These are phyloP conservation scores for Macrobrachium nipponense DNA, from an alignment of 1,140 invertebrate species.

Conservation along the genomic window DNA sequence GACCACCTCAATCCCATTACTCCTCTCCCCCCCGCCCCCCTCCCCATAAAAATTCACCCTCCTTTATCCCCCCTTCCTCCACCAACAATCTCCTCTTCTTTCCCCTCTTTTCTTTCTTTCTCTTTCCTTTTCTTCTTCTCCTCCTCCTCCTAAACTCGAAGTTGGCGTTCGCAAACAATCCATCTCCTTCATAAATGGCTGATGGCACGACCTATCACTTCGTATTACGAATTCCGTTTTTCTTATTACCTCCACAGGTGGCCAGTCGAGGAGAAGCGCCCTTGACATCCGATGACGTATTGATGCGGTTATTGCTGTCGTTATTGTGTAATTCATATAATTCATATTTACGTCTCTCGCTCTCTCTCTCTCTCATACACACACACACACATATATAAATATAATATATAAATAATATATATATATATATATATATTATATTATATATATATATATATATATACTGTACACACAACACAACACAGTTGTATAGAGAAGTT, in stretches of 20 bases:
- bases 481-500: too few relatives aligned
- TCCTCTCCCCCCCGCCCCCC: not conserved
- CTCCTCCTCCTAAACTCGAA: not conserved
- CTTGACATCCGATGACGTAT: too few relatives aligned
- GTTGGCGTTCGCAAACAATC: too few relatives aligned
- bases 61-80: not conserved
- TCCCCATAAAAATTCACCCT: not conserved
- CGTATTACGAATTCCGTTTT: not conserved
- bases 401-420: not conserved
- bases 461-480: too few relatives aligned
- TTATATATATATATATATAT: constrained; percentile 8
- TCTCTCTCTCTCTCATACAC: too few relatives aligned
- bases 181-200: too few relatives aligned
- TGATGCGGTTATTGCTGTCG: too few relatives aligned
- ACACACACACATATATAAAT: not conserved
- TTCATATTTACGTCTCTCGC: too few relatives aligned
- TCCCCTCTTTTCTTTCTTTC: not conserved
- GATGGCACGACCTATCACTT: too few relatives aligned
- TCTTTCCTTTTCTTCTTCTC: not conserved
- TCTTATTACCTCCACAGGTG: not conserved
- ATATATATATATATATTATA: constrained; percentile 20
- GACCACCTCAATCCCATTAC: not conserved
- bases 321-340: not conserved
- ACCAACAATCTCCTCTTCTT: too few relatives aligned
- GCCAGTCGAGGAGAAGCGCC: too few relatives aligned